Evolutionary conservation across 2,797 vertebrate genomes (phyloP).

Genomic region (Sardinella longiceps): DNA sequence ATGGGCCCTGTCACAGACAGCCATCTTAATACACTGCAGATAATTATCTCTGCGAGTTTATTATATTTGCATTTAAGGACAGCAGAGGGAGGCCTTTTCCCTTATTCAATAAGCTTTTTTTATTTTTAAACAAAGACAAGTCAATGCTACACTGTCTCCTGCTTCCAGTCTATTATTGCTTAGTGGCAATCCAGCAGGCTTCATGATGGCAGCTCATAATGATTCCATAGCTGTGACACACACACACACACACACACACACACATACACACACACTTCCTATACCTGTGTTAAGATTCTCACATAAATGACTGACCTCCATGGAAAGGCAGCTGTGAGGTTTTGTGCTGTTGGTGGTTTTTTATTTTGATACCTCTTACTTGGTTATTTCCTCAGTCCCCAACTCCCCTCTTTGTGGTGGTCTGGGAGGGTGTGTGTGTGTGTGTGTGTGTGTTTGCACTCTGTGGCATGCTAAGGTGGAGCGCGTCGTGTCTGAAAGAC

Average conservation of each 20-base stretch:
- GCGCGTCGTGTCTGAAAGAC: constrained; percentile 67
- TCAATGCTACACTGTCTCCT: background rate
- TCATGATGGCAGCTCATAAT: background rate
- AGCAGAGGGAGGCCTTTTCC: constrained; percentile 7
- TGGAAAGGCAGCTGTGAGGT: constrained; percentile 37
- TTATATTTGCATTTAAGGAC: constrained; percentile 20
- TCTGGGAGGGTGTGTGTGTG: background rate
- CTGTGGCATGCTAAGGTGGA: too few relatives aligned
- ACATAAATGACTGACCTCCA: constrained; percentile 39
- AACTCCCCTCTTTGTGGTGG: background rate
- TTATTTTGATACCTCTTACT: background rate
- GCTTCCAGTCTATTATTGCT: background rate
- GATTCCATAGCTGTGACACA: too few relatives aligned
- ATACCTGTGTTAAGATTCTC: constrained; percentile 12
- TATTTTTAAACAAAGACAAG: background rate
- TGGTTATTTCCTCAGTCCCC: background rate
- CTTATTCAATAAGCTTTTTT: background rate
- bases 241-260: too few relatives aligned
- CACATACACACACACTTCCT: background rate
- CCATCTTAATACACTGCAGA: constrained; percentile 9
- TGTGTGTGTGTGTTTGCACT: constrained; percentile 1
- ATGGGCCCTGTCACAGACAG: constrained; percentile 18
- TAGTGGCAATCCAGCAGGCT: background rate
- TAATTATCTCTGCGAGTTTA: constrained; percentile 17
- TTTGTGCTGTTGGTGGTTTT: constrained; percentile 1